phyloP scores from a whole-genome alignment of 2,888 invertebrate species.

The Mimumesa dahlbomi region DNA sequence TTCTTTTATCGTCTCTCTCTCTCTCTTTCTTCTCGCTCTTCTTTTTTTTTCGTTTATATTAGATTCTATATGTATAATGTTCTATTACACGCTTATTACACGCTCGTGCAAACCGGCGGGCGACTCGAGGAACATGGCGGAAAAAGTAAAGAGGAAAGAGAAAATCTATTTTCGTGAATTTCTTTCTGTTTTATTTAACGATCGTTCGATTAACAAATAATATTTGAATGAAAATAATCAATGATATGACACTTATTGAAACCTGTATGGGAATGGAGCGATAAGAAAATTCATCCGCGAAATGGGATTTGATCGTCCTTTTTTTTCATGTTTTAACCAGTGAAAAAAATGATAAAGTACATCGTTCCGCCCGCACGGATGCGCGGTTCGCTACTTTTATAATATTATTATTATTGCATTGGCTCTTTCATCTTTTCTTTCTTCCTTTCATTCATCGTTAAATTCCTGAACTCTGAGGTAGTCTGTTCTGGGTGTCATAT shows the following conservation, averaged over 20 bases:
- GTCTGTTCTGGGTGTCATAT: constrained; percentile 76
- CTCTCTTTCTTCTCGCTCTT: constrained; percentile 28
- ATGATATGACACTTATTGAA: too few species aligned
- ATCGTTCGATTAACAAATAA: constrained; percentile 6
- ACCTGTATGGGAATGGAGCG: too few species aligned
- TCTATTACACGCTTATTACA: constrained; percentile 57
- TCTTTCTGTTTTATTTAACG: neutral
- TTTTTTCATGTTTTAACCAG: neutral
- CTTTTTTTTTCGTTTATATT: constrained; percentile 53
- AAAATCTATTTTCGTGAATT: neutral
- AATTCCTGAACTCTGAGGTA: constrained; percentile 80
- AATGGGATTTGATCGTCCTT: too few species aligned
- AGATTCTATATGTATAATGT: constrained; percentile 61
- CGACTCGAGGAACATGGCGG: constrained; percentile 64
- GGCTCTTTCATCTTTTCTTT: constrained; percentile 74
- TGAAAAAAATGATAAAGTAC: constrained; percentile 28
- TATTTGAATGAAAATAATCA: neutral
- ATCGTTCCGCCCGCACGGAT: constrained; percentile 64
- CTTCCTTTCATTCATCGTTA: constrained; percentile 73
- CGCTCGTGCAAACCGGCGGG: constrained; percentile 65
- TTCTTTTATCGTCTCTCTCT: constrained; percentile 36
- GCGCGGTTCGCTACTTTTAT: constrained; percentile 61
- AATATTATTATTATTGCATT: constrained; percentile 77
- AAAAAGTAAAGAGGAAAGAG: constrained; percentile 53
- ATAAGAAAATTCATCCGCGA: too few species aligned